Base-by-base conservation (phyloP, 2,113 vertebrate genomes). In the Ailuropoda melanoleuca region DNA sequence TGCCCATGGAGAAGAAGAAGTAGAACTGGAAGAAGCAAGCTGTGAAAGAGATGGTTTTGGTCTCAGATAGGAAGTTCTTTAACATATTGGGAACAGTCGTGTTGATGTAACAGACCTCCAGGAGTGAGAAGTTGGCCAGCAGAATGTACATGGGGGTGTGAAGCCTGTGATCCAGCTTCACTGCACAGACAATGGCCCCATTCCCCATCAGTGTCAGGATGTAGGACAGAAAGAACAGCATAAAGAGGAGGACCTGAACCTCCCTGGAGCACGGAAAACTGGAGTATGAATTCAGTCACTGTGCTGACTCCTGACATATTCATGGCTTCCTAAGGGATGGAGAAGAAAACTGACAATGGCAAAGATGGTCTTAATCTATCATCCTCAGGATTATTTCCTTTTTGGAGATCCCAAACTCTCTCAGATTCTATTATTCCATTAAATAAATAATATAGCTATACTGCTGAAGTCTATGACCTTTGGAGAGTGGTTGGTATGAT, bases 21-120 rank as follows among this genome's bases (percentile, higher is more conserved):
- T 98, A 98, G 58, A 98, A 98, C 37, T 98, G 98, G 23, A 96
- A 68, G 66, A 98, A 98, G 46, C 98, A 98, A 24, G 92, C 88
- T 0, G 46, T 74, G 89, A 98, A 97, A 19, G 97, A 97, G 74
- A 98, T 97, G 37, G 89, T n/a, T 78, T 70, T 92, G 0, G 94
- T 56, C 31, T 97, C 84, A 43, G 92, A 90, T 0, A 97, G 56
- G 9, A 98, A 80, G n/a, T 97, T 97, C 53, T 34, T 64, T 43
- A 98, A 74, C 93, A 98, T 97, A 26, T 46, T 89, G 31, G 97
- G 97, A 66, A 95, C 39, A 2, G 97, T 97, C 17, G 93, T 92
- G 6, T 80, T 98, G 62, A 97, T 72, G 18, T 98, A 97, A 37
- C 98, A 98, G n/a, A 98, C 96, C 64, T 98, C 97, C 9, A 98